phyloP scores from a whole-genome alignment of 2,797 vertebrate species.

The Lithobates sylvaticus region DNA sequence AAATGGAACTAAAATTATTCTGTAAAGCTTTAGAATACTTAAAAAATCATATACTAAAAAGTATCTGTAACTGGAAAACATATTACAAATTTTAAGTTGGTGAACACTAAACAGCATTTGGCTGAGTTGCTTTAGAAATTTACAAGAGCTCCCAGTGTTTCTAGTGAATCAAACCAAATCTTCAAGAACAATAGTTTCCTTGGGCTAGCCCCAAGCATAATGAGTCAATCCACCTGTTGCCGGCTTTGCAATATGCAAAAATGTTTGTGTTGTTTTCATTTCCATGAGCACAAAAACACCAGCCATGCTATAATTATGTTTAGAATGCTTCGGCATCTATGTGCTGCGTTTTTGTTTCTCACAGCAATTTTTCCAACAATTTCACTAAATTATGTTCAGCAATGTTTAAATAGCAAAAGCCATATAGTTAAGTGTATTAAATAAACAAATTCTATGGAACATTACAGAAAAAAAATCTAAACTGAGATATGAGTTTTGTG shows the following conservation, averaged over 20 bases:
- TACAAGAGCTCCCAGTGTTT: constrained; percentile 42
- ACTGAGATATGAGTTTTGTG: no score
- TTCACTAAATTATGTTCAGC: constrained; percentile 1
- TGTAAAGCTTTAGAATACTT: background rate
- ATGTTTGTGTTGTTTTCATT: constrained; percentile 21
- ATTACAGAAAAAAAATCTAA: no score
- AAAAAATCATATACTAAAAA: background rate
- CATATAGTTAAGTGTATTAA: background rate
- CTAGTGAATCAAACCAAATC: constrained; percentile 67
- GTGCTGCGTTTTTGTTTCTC: constrained; percentile 4
- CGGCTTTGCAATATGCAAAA: constrained; percentile 29
- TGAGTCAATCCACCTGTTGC: constrained; percentile 51
- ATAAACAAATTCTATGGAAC: background rate
- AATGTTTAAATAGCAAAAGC: background rate
- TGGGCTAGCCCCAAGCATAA: constrained; percentile 66
- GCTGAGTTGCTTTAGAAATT: constrained; percentile 30
- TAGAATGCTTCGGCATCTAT: constrained; percentile 12
- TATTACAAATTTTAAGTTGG: constrained; percentile 32
- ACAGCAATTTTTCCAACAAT: constrained; percentile 1
- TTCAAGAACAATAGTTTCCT: constrained; percentile 66
- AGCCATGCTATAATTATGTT: constrained; percentile 8
- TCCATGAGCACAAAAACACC: constrained; percentile 24
- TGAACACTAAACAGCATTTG: constrained; percentile 44
- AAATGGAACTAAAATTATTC: background rate
- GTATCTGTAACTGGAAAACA: constrained; percentile 12